Percentiles rank a stretch among this genome's conserved stretches.
phyloP scores from a whole-genome alignment of 2,797 vertebrate genomes.

The Myotis daubentonii region DNA sequence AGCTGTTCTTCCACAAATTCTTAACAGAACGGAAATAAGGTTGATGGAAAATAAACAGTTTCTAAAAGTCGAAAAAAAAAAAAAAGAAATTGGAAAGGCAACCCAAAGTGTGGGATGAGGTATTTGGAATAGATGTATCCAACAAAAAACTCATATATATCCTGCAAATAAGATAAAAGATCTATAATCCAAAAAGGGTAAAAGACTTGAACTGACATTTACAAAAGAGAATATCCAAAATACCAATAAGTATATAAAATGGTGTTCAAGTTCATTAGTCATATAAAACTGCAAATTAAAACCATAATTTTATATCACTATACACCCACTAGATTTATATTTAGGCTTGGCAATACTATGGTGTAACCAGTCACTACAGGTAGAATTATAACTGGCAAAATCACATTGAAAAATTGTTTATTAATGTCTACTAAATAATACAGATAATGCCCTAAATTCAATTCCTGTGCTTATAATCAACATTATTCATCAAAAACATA shows the following conservation, averaged over 20 bases:
- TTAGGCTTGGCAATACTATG: background rate
- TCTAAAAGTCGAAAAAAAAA: too few species aligned
- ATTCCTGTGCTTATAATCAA: background rate
- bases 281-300: slow-evolving; percentile 40
- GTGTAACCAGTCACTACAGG: background rate
- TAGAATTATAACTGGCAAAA: background rate
- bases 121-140: background rate
- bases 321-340: background rate
- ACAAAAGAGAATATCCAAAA: background rate
- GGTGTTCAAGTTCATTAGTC: background rate
- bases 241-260: background rate
- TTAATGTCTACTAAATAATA: background rate
- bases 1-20: too few species aligned
- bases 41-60: too few species aligned
- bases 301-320: background rate
- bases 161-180: background rate
- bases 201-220: background rate
- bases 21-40: too few species aligned
- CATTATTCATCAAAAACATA: background rate
- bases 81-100: background rate
- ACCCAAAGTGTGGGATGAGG: background rate
- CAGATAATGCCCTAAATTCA: background rate
- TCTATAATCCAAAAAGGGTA: background rate
- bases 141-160: background rate
- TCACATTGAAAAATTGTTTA: background rate